Base-by-base conservation (phyloP, 2,888 invertebrate genomes). In the Harpalus rufipes region DNA sequence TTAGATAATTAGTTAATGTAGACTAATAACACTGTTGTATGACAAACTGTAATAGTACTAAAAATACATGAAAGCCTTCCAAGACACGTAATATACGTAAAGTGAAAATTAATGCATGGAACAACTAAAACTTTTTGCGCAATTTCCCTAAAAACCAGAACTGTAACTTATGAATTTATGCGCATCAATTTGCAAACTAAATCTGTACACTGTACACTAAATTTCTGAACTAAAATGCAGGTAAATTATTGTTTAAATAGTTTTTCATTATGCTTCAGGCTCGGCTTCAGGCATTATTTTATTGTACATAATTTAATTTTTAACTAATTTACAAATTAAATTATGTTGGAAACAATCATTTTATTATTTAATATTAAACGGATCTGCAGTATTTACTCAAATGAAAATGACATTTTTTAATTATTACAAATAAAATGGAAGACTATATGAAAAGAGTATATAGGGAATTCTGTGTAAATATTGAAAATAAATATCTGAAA, bases 151-250 rank as follows among this genome's bases (percentile, higher is more conserved):
- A 76, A 78, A 78, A 78, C 41, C 61, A 39, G 41, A 61, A 61
- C 80, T 80, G 56, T n/a, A 72, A 74, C 68, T 81, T 74, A 58
- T 51, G 59, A 74, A 82, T 58, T 74, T 82, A 82, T 82, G 72
- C 82, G 74, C 82, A 82, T 82, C 74, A 58, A 82, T 82, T 82
- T 72, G 56, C 82, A 82, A 56, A 39, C 56, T 82, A 82, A 51
- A 58, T 82, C 8, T 21, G 59, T 56, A 8, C 61, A 61, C 8
- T 21, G 59, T 56, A 8, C 61, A 61, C 41, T 80, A 58, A 78
- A 78, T 78, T 78, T 59, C 78, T 32, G 25, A 78, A 32, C 78
- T 72, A 78, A 78, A 80, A 59, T 16, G 39, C 61, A 80, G 41
- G 80, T 80, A 61, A 80, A 58, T 78, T 51, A 32, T 32, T 32